These are phyloP conservation scores for Nemopilema nomurai DNA, from an alignment of 30 jellyfish, hydroid and myxozoan genomes.

Conservation along the genomic window DNA sequence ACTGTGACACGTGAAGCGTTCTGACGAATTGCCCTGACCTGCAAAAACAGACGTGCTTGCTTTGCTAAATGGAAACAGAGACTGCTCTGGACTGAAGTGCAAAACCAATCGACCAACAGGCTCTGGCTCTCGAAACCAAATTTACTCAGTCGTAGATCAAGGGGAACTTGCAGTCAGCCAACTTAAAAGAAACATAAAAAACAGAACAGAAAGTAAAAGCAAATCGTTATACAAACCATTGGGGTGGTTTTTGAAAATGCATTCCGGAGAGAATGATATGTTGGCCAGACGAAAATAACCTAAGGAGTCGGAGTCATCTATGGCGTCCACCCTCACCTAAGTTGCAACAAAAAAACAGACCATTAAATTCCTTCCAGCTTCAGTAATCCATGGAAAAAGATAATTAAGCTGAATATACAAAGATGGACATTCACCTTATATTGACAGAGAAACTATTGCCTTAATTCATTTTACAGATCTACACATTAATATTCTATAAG, in stretches of 20 bases:
- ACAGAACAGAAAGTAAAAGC: too few relatives aligned
- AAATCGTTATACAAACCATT: neutral
- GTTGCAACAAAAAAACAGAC: neutral
- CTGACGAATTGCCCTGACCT: neutral
- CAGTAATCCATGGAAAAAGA: neutral
- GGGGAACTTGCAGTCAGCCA: too few relatives aligned
- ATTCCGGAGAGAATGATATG: conserved; percentile 1
- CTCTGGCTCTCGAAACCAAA: too few relatives aligned
- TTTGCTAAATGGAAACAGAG: neutral
- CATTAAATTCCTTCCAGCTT: neutral
- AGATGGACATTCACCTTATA: too few relatives aligned
- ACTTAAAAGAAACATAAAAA: too few relatives aligned
- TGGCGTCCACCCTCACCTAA: neutral
- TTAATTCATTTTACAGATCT: too few relatives aligned
- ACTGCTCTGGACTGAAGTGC: neutral
- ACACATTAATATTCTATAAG: too few relatives aligned
- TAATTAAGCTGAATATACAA: too few relatives aligned
- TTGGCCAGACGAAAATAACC: neutral
- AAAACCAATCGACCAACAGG: too few relatives aligned
- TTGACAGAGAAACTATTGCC: too few relatives aligned
- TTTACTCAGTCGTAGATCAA: too few relatives aligned
- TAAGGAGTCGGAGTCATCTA: neutral
- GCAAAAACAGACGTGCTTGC: neutral
- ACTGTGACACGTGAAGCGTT: conserved; percentile 26
- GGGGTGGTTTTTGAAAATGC: neutral